Conservation (phyloP, 1,140 invertebrate species). For the Chironomus striatipennis region DNA sequence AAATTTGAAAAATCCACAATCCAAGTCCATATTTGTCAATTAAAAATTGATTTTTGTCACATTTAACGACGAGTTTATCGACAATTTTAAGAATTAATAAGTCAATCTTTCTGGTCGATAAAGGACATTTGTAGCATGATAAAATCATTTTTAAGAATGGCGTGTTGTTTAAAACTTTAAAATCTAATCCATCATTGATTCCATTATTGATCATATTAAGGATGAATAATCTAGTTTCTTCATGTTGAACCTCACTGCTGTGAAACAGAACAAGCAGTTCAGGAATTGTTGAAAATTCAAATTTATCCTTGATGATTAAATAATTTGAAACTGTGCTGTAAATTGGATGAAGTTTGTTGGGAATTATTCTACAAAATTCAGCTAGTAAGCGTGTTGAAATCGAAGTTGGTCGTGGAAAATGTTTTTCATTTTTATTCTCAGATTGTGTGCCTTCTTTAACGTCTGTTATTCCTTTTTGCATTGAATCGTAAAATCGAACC, state of each 20-base stretch:
- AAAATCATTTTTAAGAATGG: slow-evolving; percentile 2
- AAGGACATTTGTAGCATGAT: background rate
- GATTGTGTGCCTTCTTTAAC: slow-evolving; percentile 31
- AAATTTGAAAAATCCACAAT: background rate
- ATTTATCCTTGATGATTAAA: slow-evolving; percentile 53
- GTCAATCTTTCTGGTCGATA: background rate
- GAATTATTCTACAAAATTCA: slow-evolving; percentile 49
- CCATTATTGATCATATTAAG: slow-evolving; percentile 54
- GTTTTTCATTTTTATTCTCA: slow-evolving; percentile 28
- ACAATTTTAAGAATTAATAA: background rate
- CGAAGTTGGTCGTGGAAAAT: slow-evolving; percentile 46
- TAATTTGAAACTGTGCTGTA: slow-evolving; percentile 46
- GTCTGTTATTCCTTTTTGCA: slow-evolving; percentile 43
- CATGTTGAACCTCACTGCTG: slow-evolving; percentile 51
- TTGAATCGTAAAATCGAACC: slow-evolving; percentile 40
- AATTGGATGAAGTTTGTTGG: slow-evolving; percentile 51
- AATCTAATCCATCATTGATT: slow-evolving; percentile 47
- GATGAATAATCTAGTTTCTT: slow-evolving; percentile 53
- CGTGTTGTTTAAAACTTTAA: slow-evolving; percentile 40
- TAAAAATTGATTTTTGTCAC: background rate
- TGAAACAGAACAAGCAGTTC: slow-evolving; percentile 62
- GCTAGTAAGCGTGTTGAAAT: slow-evolving; percentile 57
- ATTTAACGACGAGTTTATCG: background rate
- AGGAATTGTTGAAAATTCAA: slow-evolving; percentile 57
- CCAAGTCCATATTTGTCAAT: background rate